These are phyloP conservation scores for Selene dorsalis DNA, from an alignment of 2,797 vertebrate genomes.

Conservation along the genomic window DNA sequence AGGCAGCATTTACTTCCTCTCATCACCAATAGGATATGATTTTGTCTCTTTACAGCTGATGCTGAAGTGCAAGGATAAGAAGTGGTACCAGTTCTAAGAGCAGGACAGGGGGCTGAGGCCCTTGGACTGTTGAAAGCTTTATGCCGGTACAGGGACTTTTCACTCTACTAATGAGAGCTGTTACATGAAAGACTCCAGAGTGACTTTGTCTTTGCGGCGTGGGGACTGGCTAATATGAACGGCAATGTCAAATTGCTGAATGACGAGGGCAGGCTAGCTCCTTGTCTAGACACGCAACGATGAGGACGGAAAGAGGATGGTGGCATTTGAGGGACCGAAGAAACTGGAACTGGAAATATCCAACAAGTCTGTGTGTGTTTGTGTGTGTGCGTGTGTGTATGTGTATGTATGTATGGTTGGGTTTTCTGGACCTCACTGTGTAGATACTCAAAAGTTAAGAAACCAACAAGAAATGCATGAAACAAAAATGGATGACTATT, in stretches of 20 bases:
- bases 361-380: slow-evolving; percentile 10
- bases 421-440: slow-evolving; percentile 80
- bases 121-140: slow-evolving; percentile 55
- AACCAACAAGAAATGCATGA: slow-evolving; percentile 86
- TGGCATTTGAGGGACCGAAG: slow-evolving; percentile 38
- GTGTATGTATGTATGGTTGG: slow-evolving; percentile 29
- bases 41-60: slow-evolving; percentile 87
- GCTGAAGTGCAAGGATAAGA: slow-evolving; percentile 99
- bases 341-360: slow-evolving; percentile 47
- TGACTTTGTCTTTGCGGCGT: slow-evolving; percentile 76
- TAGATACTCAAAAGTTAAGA: slow-evolving; percentile 82
- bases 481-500: slow-evolving; percentile 84
- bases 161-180: slow-evolving; percentile 71
- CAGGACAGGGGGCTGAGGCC: slow-evolving; percentile 42
- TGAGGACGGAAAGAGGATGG: slow-evolving; percentile 43
- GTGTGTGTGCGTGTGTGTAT: slow-evolving; percentile 20
- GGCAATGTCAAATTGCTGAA: slow-evolving; percentile 61
- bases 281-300: slow-evolving; percentile 61
- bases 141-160: slow-evolving; percentile 73
- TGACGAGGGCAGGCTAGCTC: slow-evolving; percentile 57
- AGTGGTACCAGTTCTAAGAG: slow-evolving; percentile 98
- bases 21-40: background rate
- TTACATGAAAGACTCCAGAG: slow-evolving; percentile 63
- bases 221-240: slow-evolving; percentile 64
- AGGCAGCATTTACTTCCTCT: background rate